phyloP scores from a whole-genome alignment of 2,797 vertebrate species.

The Diplodus puntazzo region DNA sequence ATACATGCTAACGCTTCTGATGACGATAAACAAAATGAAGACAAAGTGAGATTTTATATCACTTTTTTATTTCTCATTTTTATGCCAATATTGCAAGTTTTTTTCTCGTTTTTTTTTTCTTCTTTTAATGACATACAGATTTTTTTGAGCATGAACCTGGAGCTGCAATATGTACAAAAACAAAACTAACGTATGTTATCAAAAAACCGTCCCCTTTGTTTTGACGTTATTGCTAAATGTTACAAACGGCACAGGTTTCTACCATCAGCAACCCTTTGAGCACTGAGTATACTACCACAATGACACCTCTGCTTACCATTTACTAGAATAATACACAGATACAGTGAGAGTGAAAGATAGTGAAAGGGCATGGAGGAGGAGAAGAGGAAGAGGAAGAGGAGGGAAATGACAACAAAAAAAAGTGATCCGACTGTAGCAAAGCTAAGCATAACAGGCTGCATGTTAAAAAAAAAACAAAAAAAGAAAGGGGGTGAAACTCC shows the following conservation, averaged over 20 bases:
- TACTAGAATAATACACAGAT: constrained; percentile 86
- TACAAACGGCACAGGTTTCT: constrained; percentile 96
- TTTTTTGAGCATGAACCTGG: constrained; percentile 90
- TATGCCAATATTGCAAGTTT: constrained; percentile 93
- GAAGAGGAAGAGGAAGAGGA: background rate
- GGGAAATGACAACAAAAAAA: constrained; percentile 19
- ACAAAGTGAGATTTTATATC: constrained; percentile 85
- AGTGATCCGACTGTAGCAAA: constrained; percentile 64
- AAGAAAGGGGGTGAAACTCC: constrained; percentile 8
- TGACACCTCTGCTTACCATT: constrained; percentile 86
- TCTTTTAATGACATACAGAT: constrained; percentile 93
- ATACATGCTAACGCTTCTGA: background rate
- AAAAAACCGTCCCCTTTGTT: constrained; percentile 88
- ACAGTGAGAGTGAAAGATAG: constrained; percentile 73
- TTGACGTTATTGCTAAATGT: constrained; percentile 99
- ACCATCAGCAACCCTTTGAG: constrained; percentile 92
- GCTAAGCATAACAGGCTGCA: constrained; percentile 65
- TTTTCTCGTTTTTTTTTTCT: constrained; percentile 75
- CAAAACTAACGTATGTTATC: constrained; percentile 86
- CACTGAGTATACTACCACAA: constrained; percentile 90
- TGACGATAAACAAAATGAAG: constrained; percentile 58
- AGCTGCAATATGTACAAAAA: constrained; percentile 96
- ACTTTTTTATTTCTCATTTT: constrained; percentile 93
- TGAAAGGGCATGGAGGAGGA: constrained; percentile 46
- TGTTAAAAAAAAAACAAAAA: constrained; percentile 34